A percentile compares a stretch with the other conserved stretches of the same genome.
These are phyloP conservation scores for Elegia similella DNA, from an alignment of 2,888 invertebrate genomes.

Conservation along the genomic window DNA sequence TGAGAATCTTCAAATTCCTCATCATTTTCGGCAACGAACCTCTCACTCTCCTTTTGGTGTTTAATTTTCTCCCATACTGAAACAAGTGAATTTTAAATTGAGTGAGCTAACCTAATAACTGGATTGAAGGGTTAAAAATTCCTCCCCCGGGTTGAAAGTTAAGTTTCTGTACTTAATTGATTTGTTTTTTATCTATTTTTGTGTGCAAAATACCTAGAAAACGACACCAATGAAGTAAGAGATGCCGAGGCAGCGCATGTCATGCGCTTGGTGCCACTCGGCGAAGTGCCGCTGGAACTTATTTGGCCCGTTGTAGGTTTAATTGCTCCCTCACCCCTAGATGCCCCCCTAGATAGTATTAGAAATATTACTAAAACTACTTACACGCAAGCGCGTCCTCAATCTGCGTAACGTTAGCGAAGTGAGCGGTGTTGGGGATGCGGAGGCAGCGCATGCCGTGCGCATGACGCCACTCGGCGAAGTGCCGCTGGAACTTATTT, in stretches of 20 bases:
- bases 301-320: conserved; percentile 98
- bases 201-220: too few relatives aligned
- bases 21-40: conserved; percentile 98
- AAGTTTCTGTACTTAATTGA: too few relatives aligned
- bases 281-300: conserved; percentile 99
- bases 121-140: too few relatives aligned
- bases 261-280: too few relatives aligned
- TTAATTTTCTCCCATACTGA: conserved; percentile 98
- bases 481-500: conserved; percentile 99
- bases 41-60: conserved; percentile 95
- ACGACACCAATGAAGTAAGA: too few relatives aligned
- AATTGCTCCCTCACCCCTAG: conserved; percentile 85
- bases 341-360: too few relatives aligned
- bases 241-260: conserved; percentile 86
- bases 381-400: conserved; percentile 96
- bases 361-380: conserved; percentile 45
- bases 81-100: too few relatives aligned
- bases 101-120: too few relatives aligned
- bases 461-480: conserved; percentile 80
- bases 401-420: conserved; percentile 99
- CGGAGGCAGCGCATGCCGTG: conserved; percentile 79
- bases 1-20: conserved; percentile 99
- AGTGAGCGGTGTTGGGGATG: conserved; percentile 99
- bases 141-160: too few relatives aligned
- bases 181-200: too few relatives aligned